phyloP scores from a whole-genome alignment of 2,113 vertebrate genomes.

The Mustela lutreola region DNA sequence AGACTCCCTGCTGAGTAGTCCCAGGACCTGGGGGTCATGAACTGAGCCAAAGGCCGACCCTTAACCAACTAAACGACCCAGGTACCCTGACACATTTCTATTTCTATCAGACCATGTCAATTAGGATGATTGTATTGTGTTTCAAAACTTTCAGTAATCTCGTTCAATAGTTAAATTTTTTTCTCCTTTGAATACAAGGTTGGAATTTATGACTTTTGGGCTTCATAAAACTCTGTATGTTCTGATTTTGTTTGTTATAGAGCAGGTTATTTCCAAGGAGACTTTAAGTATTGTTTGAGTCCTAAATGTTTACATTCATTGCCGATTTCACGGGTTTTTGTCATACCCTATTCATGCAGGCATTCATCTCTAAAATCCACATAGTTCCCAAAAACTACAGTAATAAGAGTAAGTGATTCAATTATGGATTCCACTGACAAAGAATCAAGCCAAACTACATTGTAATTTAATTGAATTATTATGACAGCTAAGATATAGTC shows the following conservation, averaged over 20 bases:
- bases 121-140: background rate
- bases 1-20: background rate
- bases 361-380: slow-evolving; percentile 3
- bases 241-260: slow-evolving; percentile 52
- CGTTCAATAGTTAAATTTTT: background rate
- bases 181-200: slow-evolving; percentile 42
- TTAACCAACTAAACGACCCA: background rate
- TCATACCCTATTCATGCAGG: background rate
- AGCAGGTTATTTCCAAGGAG: background rate
- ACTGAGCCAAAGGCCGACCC: background rate
- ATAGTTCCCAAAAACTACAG: background rate
- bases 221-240: background rate
- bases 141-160: background rate
- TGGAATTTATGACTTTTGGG: background rate
- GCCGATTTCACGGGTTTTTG: background rate
- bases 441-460: slow-evolving; percentile 20
- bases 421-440: slow-evolving; percentile 29
- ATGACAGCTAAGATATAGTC: background rate
- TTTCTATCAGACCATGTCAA: slow-evolving; percentile 38
- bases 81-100: background rate
- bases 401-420: background rate
- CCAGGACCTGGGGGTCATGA: background rate
- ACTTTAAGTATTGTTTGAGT: slow-evolving; percentile 35
- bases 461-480: slow-evolving; percentile 37
- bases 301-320: background rate